Evolutionary conservation across 2,113 vertebrate genomes (phyloP), one percentile per base, ranked within the genome.

Genomic region (Typhlomys cinereus): DNA sequence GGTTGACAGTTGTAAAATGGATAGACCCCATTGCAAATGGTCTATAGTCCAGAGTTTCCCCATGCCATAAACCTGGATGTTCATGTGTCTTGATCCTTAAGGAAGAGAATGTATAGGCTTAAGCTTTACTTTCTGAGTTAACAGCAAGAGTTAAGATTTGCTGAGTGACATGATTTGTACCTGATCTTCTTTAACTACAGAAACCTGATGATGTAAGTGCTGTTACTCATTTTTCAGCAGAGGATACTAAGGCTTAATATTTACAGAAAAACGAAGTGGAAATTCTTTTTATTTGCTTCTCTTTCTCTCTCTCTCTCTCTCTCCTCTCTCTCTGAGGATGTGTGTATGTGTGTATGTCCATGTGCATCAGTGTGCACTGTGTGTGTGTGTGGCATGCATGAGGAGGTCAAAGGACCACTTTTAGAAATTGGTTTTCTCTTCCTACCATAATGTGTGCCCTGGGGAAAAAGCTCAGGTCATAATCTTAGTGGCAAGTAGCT

Each of bases 41-140:
- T 21, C 57, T 89, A 23, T 5, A 31, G 46, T 17, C 9, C 9
- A 46, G 25, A 57, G 5, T 41, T 25, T 9, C 21, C 27, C 69
- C 34, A 36, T 0, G 13, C 8, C 44, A 20, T 25, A n/a, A n/a
- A n/a, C 14, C 41, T 70, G 27, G 17, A 39, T 48, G 9, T 54
- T 94, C 29, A 85, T 23, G 12, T 7, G 7, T 78, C 39, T n/a
- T 57, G 8, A 84, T 36, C 18, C 54, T 59, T 11, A 29, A 86
- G 36, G 83, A 2, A 17, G 44, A 89, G 34, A 74, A 62, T 7
- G 20, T 27, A 5, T 78, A 64, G 31, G 2, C 5, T 18, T 81
- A 80, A 67, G 12, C 18, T 69, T 76, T 85, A 34, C 71, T 78
- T 91, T 46, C 27, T 91, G 74, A 57, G 46, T 85, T 74, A 89